Evolutionary conservation across 2,113 vertebrate genomes (phyloP), one percentile per base, ranked within the genome.

Genomic region (Bubo scandiacus): DNA sequence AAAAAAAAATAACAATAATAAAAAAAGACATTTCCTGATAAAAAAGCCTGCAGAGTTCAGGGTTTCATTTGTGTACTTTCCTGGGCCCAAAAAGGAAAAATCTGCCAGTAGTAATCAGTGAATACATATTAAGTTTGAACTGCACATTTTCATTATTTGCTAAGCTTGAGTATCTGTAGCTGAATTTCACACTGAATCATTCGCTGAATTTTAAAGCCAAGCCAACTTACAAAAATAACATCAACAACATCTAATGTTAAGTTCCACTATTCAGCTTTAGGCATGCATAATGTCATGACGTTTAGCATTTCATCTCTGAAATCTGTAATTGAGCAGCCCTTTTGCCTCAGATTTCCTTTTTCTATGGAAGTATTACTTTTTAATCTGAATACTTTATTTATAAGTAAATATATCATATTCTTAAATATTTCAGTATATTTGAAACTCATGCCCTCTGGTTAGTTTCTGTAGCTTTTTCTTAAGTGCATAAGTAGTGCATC

Each of bases 121-220:
- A 84, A 73, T 62, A 67, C 12, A 38, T 38, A 74, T 58, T 47
- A 82, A 61, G 66, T 81, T 78, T 85, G 42, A 93, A 74, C 23
- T 63, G 47, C 12, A 10, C 66, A 59, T 86, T 85, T 95, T 92
- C 92, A 89, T 75, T 79, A 67, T 91, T 88, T 85, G 43, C 65
- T 73, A 22, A 93, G 54, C 62, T 90, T 62, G 62, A 92, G 42
- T 92, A 83, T 58, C 58, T 88, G 45, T 57, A 89, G 57, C 55
- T 47, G 72, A 87, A 94, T 91, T 90, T 86, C 74, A 95, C 26
- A 62, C 51, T 74, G 83, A 95, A 71, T 92, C 59, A 88, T 63
- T 94, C 82, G 93, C 89, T 94, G 92, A 78, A 78, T 90, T 91
- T 90, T 92, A 80, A 84, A 91, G 79, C 45, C 72, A 75, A 89